Conservation (phyloP, 2,888 invertebrate species). For the Drosophila multiciliata region DNA sequence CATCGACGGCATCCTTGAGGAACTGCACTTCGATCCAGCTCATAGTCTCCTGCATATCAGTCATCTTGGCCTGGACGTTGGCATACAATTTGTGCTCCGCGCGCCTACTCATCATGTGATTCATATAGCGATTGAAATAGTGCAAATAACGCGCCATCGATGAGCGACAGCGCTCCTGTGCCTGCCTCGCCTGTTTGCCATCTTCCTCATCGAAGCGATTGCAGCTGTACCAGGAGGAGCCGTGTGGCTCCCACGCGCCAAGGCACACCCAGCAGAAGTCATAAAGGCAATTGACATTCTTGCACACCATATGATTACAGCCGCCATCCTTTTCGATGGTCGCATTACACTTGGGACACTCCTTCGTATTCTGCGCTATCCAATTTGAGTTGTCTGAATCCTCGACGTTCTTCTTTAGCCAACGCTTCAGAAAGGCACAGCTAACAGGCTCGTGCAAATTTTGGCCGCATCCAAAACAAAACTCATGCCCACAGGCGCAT, state of each 20-base stretch:
- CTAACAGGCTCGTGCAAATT: slow-evolving; percentile 99
- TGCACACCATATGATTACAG: slow-evolving; percentile 99
- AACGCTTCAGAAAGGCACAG: slow-evolving; percentile 95
- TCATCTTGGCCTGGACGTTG: slow-evolving; percentile 98
- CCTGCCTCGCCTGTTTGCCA: slow-evolving; percentile 97
- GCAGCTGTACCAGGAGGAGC: slow-evolving; percentile 99
- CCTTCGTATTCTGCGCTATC: slow-evolving; percentile 99
- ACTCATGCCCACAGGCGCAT: slow-evolving; percentile 95
- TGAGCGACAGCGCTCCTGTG: slow-evolving; percentile 96
- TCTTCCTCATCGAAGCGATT: slow-evolving; percentile 99
- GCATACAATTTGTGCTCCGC: slow-evolving; percentile 98
- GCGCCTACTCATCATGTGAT: slow-evolving; percentile 98
- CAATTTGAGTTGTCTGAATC: slow-evolving; percentile 99
- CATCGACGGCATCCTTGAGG: slow-evolving; percentile 98
- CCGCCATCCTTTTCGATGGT: slow-evolving; percentile 98
- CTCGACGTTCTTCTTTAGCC: slow-evolving; percentile 99
- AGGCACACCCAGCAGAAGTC: slow-evolving; percentile 99
- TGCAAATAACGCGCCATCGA: slow-evolving; percentile 98
- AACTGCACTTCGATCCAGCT: slow-evolving; percentile 99
- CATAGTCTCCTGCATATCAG: slow-evolving; percentile 99
- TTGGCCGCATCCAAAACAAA: slow-evolving; percentile 98
- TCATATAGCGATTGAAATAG: slow-evolving; percentile 99
- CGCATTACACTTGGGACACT: slow-evolving; percentile 98
- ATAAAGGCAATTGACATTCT: slow-evolving; percentile 98
- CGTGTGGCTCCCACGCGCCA: slow-evolving; percentile 99